A percentile compares a stretch with the other conserved stretches of the same genome.
These are phyloP conservation scores for Nephotettix cincticeps DNA, from an alignment of 1,140 invertebrate genomes.

Conservation along the genomic window DNA sequence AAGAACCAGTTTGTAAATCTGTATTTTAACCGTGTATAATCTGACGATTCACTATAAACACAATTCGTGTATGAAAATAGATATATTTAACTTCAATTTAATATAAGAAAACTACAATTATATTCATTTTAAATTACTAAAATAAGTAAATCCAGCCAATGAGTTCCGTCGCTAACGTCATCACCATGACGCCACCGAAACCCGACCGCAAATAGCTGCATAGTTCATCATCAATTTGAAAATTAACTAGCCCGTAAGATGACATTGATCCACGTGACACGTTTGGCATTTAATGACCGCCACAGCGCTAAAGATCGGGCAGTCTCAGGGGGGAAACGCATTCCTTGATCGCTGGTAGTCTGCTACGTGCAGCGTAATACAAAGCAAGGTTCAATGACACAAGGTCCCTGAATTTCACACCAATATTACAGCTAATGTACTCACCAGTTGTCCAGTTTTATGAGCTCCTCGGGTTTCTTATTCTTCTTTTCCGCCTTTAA, in stretches of 20 bases:
- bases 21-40: too few relatives aligned
- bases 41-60: too few relatives aligned
- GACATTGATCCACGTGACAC: constrained; percentile 43
- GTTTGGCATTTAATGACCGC: constrained; percentile 43
- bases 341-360: constrained; percentile 39
- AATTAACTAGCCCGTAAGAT: constrained; percentile 28
- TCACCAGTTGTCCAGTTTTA: constrained; percentile 93
- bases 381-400: constrained; percentile 53
- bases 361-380: constrained; percentile 42
- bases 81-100: too few relatives aligned
- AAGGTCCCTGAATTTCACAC: constrained; percentile 34
- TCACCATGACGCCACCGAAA: constrained; percentile 40
- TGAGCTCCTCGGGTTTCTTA: constrained; percentile 90
- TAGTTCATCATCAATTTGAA: constrained; percentile 27
- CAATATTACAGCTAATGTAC: constrained; percentile 47
- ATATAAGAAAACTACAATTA: too few relatives aligned
- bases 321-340: constrained; percentile 34
- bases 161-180: constrained; percentile 41
- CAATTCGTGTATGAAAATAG: too few relatives aligned
- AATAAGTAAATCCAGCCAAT: constrained; percentile 1
- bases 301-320: constrained; percentile 41
- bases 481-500: constrained; percentile 83
- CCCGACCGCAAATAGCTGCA: constrained; percentile 18
- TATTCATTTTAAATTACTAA: too few relatives aligned
- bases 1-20: too few relatives aligned